phyloP scores from a whole-genome alignment of 2,797 vertebrate species.

The Thunnus albacares region DNA sequence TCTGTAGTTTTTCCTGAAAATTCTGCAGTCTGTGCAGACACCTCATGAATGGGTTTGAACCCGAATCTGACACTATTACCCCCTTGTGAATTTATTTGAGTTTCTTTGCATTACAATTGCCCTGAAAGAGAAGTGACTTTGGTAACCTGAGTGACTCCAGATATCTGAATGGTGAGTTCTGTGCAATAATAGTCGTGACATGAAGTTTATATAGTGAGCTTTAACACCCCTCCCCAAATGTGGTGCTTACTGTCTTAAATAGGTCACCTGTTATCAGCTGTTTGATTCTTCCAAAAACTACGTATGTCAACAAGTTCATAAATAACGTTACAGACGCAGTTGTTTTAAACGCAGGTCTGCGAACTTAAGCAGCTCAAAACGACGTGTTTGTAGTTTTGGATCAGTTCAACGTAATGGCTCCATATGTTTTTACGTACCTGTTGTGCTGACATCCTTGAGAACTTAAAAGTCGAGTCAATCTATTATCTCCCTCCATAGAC shows the following conservation, averaged over 20 bases:
- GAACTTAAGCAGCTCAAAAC: neutral
- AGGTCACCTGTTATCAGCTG: neutral
- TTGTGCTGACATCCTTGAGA: constrained; percentile 58
- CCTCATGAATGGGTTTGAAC: neutral
- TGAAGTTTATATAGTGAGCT: neutral
- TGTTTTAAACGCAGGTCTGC: neutral
- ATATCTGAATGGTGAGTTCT: neutral
- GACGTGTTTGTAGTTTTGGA: neutral
- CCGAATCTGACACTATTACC: too few relatives aligned
- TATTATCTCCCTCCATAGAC: neutral
- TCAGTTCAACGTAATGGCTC: neutral
- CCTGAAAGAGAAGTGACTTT: neutral
- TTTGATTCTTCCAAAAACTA: neutral
- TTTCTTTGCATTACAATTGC: neutral
- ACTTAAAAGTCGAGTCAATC: constrained; percentile 14
- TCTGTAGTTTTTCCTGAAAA: neutral
- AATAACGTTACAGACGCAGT: neutral
- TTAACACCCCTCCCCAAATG: neutral
- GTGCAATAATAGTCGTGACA: neutral
- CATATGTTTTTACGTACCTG: constrained; percentile 66
- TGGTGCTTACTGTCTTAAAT: constrained; percentile 4
- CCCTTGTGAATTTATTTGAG: neutral
- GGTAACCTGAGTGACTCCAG: constrained; percentile 12
- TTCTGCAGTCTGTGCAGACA: neutral
- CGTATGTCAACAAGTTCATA: neutral